These are phyloP conservation scores for Heterotis niloticus DNA, from an alignment of 2,113 vertebrate species.

Conservation along the genomic window DNA sequence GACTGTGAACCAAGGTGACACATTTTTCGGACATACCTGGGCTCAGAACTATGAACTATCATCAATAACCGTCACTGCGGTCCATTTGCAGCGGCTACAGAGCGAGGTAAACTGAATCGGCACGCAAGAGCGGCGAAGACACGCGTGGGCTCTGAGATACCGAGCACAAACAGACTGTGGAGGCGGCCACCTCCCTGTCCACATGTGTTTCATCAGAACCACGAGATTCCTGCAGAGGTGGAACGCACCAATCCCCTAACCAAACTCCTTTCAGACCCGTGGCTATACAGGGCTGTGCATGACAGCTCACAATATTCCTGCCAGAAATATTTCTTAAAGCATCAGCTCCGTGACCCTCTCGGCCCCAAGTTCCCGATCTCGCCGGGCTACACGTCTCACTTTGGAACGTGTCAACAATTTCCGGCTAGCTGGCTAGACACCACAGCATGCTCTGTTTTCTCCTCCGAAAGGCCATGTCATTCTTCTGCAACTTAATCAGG, in stretches of 20 bases:
- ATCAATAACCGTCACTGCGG: neutral
- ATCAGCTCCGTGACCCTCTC: slow-evolving; percentile 73
- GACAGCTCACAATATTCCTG: slow-evolving; percentile 69
- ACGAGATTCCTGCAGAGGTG: neutral
- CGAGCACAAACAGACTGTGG: slow-evolving; percentile 28
- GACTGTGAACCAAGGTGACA: no score
- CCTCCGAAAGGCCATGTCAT: slow-evolving; percentile 84
- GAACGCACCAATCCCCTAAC: neutral
- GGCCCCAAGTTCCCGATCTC: slow-evolving; percentile 71
- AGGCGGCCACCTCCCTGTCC: slow-evolving; percentile 34
- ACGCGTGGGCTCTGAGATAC: neutral
- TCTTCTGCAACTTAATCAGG: slow-evolving; percentile 89
- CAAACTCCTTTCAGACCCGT: slow-evolving; percentile 56
- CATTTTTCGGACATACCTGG: no score
- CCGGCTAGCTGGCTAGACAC: slow-evolving; percentile 76
- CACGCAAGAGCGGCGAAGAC: neutral
- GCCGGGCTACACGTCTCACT: slow-evolving; percentile 69
- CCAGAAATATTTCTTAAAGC: slow-evolving; percentile 77
- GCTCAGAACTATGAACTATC: neutral
- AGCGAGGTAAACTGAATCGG: neutral
- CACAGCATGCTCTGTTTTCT: slow-evolving; percentile 59
- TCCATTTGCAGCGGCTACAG: neutral
- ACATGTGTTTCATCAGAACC: slow-evolving; percentile 30
- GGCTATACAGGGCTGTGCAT: slow-evolving; percentile 65
- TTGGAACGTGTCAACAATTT: slow-evolving; percentile 79